Conservation (phyloP, 2,113 vertebrate species). For the Datnioides undecimradiatus region DNA sequence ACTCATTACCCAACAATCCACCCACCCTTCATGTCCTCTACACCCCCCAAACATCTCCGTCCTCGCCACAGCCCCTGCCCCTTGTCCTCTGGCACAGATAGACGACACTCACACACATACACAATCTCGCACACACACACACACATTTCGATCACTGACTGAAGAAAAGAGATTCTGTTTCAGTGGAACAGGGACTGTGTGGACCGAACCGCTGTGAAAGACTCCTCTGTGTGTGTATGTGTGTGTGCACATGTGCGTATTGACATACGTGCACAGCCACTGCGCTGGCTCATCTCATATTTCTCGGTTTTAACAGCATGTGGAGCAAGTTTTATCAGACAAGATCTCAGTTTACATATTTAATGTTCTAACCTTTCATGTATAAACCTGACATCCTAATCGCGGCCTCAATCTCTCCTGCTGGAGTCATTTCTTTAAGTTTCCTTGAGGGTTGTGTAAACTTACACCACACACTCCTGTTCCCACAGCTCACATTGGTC, state of each 20-base stretch:
- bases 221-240: conserved; percentile 52
- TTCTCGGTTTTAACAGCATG: conserved; percentile 18
- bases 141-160: neutral
- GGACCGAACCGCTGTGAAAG: conserved; percentile 65
- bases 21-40: conserved; percentile 62
- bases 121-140: conserved; percentile 7
- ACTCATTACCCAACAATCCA: conserved; percentile 78
- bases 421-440: conserved; percentile 39
- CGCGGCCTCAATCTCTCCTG: conserved; percentile 41
- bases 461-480: conserved; percentile 43
- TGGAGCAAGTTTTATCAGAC: conserved; percentile 18
- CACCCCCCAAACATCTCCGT: conserved; percentile 57
- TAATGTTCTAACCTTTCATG: conserved; percentile 23
- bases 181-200: conserved; percentile 43
- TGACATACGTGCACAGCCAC: conserved; percentile 4
- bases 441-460: conserved; percentile 55
- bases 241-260: conserved; percentile 36
- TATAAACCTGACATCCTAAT: conserved; percentile 31
- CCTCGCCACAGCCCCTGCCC: conserved; percentile 45
- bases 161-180: conserved; percentile 77
- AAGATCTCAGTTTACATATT: conserved; percentile 27
- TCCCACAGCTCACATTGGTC: conserved; percentile 59
- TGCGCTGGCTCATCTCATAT: conserved; percentile 16
- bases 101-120: conserved; percentile 12
- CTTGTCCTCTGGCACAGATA: conserved; percentile 53